Evolutionary conservation across 2,888 invertebrate genomes (phyloP).

Genomic region (Cheilosia urbana): DNA sequence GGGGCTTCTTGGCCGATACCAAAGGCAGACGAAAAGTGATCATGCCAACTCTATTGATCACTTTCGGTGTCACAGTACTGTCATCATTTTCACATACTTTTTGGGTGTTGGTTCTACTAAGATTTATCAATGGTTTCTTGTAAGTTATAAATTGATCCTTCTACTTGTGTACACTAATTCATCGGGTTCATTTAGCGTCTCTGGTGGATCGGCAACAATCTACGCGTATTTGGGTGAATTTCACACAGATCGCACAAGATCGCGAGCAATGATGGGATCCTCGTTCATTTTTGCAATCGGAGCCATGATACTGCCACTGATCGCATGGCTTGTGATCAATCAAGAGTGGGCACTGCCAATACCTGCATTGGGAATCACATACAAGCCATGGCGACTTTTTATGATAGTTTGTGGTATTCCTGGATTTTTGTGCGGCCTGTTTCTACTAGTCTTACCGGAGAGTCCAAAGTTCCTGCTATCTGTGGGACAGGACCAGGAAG

Average conservation of each 20-base stretch:
- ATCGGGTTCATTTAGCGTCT: constrained; percentile 77
- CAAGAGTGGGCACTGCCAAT: constrained; percentile 79
- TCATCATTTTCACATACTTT: constrained; percentile 84
- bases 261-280: constrained; percentile 82
- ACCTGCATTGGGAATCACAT: constrained; percentile 78
- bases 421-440: constrained; percentile 78
- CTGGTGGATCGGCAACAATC: constrained; percentile 84
- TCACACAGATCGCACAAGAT: constrained; percentile 83
- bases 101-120: constrained; percentile 84
- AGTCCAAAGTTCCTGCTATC: constrained; percentile 81
- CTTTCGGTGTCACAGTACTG: constrained; percentile 83
- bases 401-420: constrained; percentile 80
- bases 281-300: constrained; percentile 80
- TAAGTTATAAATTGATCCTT: constrained; percentile 79
- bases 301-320: constrained; percentile 79
- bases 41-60: constrained; percentile 83
- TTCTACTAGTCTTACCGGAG: constrained; percentile 80
- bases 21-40: constrained; percentile 84
- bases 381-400: constrained; percentile 81
- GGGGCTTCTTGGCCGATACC: constrained; percentile 86
- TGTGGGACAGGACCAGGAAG: constrained; percentile 78
- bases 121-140: constrained; percentile 85
- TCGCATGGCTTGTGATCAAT: constrained; percentile 81
- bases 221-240: constrained; percentile 85
- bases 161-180: neutral